A percentile compares a stretch with the other conserved stretches of the same genome.
Conservation (phyloP, 2,888 invertebrate genomes). For the Rhagonycha fulva region DNA sequence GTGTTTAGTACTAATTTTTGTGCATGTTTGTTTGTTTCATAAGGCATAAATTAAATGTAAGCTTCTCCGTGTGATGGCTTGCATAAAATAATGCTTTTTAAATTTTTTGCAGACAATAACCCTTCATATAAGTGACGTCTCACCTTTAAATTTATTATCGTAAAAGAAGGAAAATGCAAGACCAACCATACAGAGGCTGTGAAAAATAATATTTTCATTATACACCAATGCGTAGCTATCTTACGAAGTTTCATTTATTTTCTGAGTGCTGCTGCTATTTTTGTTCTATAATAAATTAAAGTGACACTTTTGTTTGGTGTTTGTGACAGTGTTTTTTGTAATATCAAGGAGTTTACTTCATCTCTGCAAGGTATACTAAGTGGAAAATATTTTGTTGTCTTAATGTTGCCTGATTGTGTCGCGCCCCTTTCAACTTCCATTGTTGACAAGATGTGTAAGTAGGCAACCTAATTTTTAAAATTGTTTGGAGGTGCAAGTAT, state of each 20-base stretch:
- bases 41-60: not conserved
- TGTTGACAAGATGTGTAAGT: constrained; percentile 49
- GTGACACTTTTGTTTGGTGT: not conserved
- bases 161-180: not conserved
- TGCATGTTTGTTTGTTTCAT: not conserved
- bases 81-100: not conserved
- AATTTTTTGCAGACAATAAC: constrained; percentile 1
- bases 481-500: constrained; percentile 10
- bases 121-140: not conserved
- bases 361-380: constrained; percentile 16
- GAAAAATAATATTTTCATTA: not conserved
- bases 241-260: not conserved
- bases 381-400: constrained; percentile 38
- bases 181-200: not conserved
- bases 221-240: not conserved
- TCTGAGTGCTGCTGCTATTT: not conserved
- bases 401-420: constrained; percentile 37
- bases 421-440: constrained; percentile 43
- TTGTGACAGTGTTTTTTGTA: constrained; percentile 6
- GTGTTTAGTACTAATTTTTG: not conserved
- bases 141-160: not conserved
- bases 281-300: not conserved
- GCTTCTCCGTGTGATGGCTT: not conserved
- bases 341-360: constrained; percentile 4
- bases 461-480: constrained; percentile 40